Evolutionary conservation across 1,140 invertebrate genomes (phyloP).

Genomic region (Nilaparvata lugens): DNA sequence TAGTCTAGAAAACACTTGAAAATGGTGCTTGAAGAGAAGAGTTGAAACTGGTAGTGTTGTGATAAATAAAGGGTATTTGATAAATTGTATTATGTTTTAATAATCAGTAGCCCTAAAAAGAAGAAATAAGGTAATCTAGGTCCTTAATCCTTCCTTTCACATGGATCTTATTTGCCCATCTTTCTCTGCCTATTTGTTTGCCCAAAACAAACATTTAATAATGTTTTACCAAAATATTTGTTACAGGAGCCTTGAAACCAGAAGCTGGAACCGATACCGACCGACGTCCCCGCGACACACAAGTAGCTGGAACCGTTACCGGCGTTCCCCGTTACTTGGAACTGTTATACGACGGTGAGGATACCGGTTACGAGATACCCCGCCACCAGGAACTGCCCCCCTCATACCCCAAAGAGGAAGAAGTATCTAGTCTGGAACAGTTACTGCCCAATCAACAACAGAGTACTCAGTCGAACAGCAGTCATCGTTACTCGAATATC

Average conservation of each 20-base stretch:
- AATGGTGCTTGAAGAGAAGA: too few relatives aligned
- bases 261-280: constrained; percentile 24
- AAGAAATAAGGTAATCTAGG: too few relatives aligned
- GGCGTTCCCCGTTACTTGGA: constrained; percentile 40
- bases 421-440: constrained; percentile 21
- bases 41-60: too few relatives aligned
- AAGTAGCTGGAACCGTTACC: constrained; percentile 10
- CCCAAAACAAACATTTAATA: too few relatives aligned
- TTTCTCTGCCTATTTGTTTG: not conserved
- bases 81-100: too few relatives aligned
- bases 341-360: constrained; percentile 35
- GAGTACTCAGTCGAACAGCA: not conserved
- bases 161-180: not conserved
- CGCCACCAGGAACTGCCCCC: constrained; percentile 2
- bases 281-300: not conserved
- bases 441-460: constrained; percentile 17
- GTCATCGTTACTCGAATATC: not conserved
- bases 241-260: constrained; percentile 23
- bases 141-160: not conserved
- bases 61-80: too few relatives aligned
- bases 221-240: not conserved
- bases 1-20: too few relatives aligned
- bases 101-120: too few relatives aligned
- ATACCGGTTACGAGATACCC: constrained; percentile 40
- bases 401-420: constrained; percentile 7